Evolutionary conservation across 2,113 vertebrate species (phyloP).

Genomic region (Bubalus kerabau): DNA sequence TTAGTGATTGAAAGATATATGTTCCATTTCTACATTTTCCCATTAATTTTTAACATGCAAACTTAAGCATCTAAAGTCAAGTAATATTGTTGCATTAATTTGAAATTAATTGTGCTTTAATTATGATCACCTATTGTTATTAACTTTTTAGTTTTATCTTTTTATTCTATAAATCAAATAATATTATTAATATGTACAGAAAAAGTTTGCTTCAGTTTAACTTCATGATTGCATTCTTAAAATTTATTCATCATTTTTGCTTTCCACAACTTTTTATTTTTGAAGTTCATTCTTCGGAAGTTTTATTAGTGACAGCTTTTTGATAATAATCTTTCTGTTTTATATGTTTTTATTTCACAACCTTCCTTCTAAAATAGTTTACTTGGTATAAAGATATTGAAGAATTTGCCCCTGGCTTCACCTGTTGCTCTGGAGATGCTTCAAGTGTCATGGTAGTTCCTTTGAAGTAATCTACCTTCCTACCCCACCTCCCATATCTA

Average conservation of each 20-base stretch:
- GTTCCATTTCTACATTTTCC: background rate
- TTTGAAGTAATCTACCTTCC: background rate
- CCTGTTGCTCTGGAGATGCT: background rate
- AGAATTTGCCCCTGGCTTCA: background rate
- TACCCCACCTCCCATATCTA: background rate
- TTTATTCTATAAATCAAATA: background rate
- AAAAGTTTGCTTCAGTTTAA: background rate
- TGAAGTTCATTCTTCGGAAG: background rate
- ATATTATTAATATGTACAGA: background rate
- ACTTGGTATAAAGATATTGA: background rate
- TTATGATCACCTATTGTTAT: background rate
- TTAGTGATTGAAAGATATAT: background rate
- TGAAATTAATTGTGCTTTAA: background rate
- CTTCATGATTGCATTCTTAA: background rate
- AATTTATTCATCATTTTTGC: background rate
- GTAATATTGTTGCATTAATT: background rate
- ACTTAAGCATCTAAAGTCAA: background rate
- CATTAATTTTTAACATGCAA: background rate
- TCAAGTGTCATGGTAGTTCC: background rate
- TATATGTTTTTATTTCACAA: background rate
- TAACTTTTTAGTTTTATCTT: background rate
- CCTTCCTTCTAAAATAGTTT: background rate
- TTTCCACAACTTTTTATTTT: background rate
- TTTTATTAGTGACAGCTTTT: background rate
- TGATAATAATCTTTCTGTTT: background rate